A percentile compares a stretch with the other conserved stretches of the same genome.
Conservation (phyloP, 2,113 vertebrate genomes). For the Uria lomvia region DNA sequence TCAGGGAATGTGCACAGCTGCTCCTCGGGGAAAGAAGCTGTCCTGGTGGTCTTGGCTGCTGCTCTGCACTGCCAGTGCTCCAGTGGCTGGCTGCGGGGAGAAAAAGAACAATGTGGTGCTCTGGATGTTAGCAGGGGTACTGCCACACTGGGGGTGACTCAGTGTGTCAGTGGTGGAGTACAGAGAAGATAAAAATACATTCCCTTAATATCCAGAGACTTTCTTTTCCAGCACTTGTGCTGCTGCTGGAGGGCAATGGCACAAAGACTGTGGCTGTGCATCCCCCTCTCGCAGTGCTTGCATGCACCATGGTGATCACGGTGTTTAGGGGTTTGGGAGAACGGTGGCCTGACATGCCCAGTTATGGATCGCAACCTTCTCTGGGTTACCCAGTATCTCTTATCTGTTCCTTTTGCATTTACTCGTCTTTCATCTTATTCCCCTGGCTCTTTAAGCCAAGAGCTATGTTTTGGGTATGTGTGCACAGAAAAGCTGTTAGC, state of each 20-base stretch:
- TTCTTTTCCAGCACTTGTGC: not conserved
- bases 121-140: not conserved
- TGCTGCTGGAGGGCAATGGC: not conserved
- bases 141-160: not conserved
- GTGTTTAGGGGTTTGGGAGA: not conserved
- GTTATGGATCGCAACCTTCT: not conserved
- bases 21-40: not conserved
- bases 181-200: not conserved
- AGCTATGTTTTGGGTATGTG: not conserved
- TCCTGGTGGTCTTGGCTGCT: not conserved
- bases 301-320: not conserved
- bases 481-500: not conserved
- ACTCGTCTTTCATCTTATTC: not conserved
- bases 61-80: not conserved
- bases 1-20: not conserved
- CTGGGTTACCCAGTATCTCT: not conserved
- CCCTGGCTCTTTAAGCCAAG: not conserved
- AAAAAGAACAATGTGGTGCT: not conserved
- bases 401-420: not conserved
- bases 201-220: not conserved
- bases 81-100: not conserved
- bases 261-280: not conserved
- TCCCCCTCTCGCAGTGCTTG: not conserved
- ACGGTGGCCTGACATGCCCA: not conserved
- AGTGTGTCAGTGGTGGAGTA: not conserved